Evolutionary conservation across 2,113 vertebrate genomes (phyloP), one percentile per base, ranked within the genome.

Genomic region (Pomatorhinus ruficollis): DNA sequence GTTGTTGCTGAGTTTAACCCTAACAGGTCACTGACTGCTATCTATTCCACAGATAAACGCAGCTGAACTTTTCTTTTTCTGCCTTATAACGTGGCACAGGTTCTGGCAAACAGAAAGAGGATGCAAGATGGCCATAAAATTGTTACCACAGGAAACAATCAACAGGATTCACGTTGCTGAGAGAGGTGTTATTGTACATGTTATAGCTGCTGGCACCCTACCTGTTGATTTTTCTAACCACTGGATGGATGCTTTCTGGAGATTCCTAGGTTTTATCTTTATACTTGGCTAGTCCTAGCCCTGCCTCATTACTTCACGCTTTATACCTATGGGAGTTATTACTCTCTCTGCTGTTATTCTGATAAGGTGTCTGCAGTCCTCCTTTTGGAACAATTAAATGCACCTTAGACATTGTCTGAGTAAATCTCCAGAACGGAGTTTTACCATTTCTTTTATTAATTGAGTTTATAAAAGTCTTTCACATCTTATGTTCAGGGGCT

Each of bases 101-200:
- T 42, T 23, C 33, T 74, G 13, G 37, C 9, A 71, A 75, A 76
- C 28, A n/a, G 18, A 75, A 83, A 68, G 21, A 47, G 2, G 23
- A 50, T 45, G 22, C 0, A 4, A 80, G 28, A 25, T 19, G 22
- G 25, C 3, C 42, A 65, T 52, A 61, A 25, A 82, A 27, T 66
- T 70, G 16, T 25, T 72, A 22, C 12, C 35, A 56, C 6, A 47
- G 35, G 42, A 72, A 87, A 65, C 5, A 74, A 21, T 37, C 8
- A 40, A 11, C 70, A 11, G 33, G 24, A 42, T 37, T 66, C 10
- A 12, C 2, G 0, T 37, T 6, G 0, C 5, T 79, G n/a, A 61
- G n/a, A 39, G 17, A 31, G 22, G 3, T 40, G 37, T 53, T 90
- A 61, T 31, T 22, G 16, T 27, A 49, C 2, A 10, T 15, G 2